These are phyloP conservation scores for Menidia beryllina DNA, from an alignment of 2,113 vertebrate species.

Conservation along the genomic window DNA sequence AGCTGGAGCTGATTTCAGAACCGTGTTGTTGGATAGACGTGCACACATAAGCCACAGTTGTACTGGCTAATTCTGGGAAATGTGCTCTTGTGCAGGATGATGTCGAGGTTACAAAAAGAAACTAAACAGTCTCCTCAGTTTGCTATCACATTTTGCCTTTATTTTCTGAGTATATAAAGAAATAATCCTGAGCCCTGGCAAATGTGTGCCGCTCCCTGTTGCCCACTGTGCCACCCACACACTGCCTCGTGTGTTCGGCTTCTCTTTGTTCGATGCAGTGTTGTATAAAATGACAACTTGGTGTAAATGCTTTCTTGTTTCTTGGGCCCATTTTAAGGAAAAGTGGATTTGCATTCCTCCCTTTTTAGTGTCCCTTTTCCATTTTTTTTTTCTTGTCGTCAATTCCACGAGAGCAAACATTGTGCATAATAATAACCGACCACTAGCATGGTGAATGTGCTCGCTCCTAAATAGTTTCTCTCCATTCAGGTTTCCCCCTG, in stretches of 20 bases:
- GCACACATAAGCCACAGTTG: not conserved
- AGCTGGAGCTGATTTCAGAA: constrained; percentile 14
- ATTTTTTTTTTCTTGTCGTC: not conserved
- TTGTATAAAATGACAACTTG: constrained; percentile 66
- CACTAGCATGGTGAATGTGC: constrained; percentile 2
- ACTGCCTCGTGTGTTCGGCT: constrained; percentile 40
- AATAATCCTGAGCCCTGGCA: constrained; percentile 33
- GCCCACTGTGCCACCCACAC: constrained; percentile 64
- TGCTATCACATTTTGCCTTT: not conserved
- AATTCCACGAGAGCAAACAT: not conserved
- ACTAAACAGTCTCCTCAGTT: constrained; percentile 11
- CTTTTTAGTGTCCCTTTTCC: not conserved
- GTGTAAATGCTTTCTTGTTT: constrained; percentile 40
- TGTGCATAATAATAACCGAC: constrained; percentile 17
- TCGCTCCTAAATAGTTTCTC: not conserved
- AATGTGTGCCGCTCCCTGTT: constrained; percentile 44
- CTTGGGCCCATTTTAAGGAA: constrained; percentile 28
- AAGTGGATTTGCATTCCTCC: constrained; percentile 20
- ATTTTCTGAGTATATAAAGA: not conserved
- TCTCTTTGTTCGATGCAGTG: constrained; percentile 53
- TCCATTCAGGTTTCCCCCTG: constrained; percentile 3
- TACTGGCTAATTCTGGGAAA: not conserved
- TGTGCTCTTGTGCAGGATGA: not conserved
- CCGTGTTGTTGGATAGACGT: constrained; percentile 3
- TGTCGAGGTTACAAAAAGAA: not conserved